Percentiles rank a stretch among this genome's conserved stretches.
Conservation (phyloP, 2,113 vertebrate species). For the Colius striatus region DNA sequence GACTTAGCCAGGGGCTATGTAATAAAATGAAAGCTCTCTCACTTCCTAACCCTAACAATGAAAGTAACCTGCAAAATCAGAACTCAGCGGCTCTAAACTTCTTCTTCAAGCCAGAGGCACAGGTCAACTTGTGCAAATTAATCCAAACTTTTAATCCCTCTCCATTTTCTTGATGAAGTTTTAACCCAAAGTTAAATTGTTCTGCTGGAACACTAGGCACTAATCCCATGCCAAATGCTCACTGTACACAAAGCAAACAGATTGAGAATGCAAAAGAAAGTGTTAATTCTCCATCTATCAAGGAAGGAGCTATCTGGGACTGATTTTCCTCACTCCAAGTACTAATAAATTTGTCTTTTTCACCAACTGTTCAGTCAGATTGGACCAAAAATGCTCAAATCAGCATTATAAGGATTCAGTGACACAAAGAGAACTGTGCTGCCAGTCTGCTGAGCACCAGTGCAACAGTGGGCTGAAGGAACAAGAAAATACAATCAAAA, state of each 20-base stretch:
- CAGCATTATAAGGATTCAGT: not conserved
- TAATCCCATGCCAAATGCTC: not conserved
- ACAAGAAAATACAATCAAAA: not conserved
- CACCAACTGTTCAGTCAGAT: not conserved
- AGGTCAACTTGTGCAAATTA: not conserved
- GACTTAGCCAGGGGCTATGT: not conserved
- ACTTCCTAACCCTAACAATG: not conserved
- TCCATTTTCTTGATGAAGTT: not conserved
- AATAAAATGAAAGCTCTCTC: not conserved
- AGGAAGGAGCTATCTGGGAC: not conserved
- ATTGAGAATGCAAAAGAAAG: not conserved
- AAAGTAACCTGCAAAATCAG: slow-evolving; percentile 7
- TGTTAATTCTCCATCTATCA: not conserved
- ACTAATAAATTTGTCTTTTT: not conserved
- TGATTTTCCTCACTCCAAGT: not conserved
- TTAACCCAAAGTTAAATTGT: not conserved
- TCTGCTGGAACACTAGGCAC: not conserved
- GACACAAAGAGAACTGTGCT: not conserved
- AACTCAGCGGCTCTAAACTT: slow-evolving; percentile 10
- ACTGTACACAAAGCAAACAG: not conserved
- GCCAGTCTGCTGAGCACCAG: not conserved
- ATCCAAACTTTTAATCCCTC: not conserved
- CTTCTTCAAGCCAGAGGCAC: not conserved
- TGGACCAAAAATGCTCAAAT: not conserved
- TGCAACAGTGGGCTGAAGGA: not conserved